Evolutionary conservation across 1,140 invertebrate species (phyloP).

Genomic region (Harlomillsia oculata): DNA sequence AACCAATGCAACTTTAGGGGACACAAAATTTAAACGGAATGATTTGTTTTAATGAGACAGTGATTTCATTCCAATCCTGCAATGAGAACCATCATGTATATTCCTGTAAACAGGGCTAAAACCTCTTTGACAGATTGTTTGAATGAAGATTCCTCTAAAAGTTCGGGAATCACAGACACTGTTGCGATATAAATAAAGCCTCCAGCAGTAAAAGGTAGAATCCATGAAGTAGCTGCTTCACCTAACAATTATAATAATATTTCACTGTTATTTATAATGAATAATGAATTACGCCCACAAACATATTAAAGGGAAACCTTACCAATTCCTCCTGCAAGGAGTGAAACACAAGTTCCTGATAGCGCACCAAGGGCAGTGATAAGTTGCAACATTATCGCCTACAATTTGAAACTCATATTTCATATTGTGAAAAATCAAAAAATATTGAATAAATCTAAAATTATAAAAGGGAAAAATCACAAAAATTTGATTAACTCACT

Average conservation of each 20-base stretch:
- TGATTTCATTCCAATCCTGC: slow-evolving; percentile 73
- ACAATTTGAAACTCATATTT: slow-evolving; percentile 31
- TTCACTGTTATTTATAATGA: no score
- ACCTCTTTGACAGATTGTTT: slow-evolving; percentile 80
- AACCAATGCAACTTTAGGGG: no score
- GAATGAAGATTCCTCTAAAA: slow-evolving; percentile 72
- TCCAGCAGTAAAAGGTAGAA: slow-evolving; percentile 91
- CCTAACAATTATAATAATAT: slow-evolving; percentile 43
- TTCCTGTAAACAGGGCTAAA: slow-evolving; percentile 65
- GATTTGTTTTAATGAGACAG: no score
- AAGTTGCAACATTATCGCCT: slow-evolving; percentile 85
- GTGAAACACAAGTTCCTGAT: slow-evolving; percentile 75
- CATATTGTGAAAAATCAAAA: background rate
- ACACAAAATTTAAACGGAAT: no score
- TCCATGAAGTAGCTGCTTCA: slow-evolving; percentile 67
- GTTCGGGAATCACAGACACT: slow-evolving; percentile 89
- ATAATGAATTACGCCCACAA: no score
- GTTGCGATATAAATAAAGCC: slow-evolving; percentile 98
- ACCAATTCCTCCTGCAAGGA: slow-evolving; percentile 64
- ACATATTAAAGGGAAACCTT: slow-evolving; percentile 21
- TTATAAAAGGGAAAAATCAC: background rate
- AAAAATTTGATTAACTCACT: slow-evolving; percentile 42
- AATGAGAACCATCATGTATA: slow-evolving; percentile 87
- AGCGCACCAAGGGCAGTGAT: slow-evolving; percentile 89
- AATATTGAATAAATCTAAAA: background rate